Evolutionary conservation across 37 sponge, comb jelly and placozoan genomes (phyloP), one percentile per base, ranked within the genome.

Genomic region (Spongia lamella): DNA sequence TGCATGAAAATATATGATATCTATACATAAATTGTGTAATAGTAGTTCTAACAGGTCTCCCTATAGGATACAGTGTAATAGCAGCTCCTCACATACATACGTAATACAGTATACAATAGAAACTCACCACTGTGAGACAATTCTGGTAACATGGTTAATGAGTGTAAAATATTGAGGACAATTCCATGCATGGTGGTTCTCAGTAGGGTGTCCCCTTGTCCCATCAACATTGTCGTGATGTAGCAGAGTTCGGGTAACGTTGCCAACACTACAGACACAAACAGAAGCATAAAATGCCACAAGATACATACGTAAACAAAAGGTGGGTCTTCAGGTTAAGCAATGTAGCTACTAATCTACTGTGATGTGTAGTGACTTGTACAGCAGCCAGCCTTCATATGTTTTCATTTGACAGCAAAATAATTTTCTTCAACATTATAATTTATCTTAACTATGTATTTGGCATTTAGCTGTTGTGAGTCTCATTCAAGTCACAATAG

Each of bases 151-250:
- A 79, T 72, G 39, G 81, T 74, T 13, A 93, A 71, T 1, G 89
- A 80, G 50, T 93, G 93, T 0, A 89, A 13, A 9, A 75, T 81
- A 53, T 93, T 93, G 66, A 87, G 47, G 36, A 85, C 70, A 9
- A 89, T 65, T 5, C 93, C 86, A 60, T 93, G 89, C 16, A 93
- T 71, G 47, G 94, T 81, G 6, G 94, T 75, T 29, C 79, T 43
- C 30, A 78, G 39, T 29, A 79, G 56, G 19, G 53, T 53, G n/a
- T 83, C 57, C 1, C 94, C 94, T 60, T 79, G 39, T 25, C 66
- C 75, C 72, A 84, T 76, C 77, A 93, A 58, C 70, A 93, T 70
- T 3, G 84, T 62, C 66, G 61, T 54, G 24, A 89, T 36, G 74
- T 84, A 85, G 73, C 81, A 85, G 35, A 93, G 25, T 17, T 85